Evolutionary conservation across 2,113 vertebrate species (phyloP), one percentile per base, ranked within the genome.

Genomic region (Capreolus pygargus): DNA sequence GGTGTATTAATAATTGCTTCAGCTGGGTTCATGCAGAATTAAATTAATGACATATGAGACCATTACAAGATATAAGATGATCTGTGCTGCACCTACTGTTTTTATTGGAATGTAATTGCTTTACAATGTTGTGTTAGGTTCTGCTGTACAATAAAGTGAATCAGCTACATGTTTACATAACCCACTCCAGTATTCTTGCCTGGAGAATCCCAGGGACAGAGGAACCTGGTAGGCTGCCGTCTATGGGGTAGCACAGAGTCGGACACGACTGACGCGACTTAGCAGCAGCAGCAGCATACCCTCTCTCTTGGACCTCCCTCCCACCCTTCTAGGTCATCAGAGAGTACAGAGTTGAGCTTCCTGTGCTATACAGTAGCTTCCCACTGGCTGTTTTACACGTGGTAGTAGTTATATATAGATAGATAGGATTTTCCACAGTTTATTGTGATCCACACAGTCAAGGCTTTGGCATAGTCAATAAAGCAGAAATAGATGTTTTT

Each of bases 251-350:
- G 47, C 47, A 50, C 33, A n/a, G 64, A 67, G 33, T 67, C 0
- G 4, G 64, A 67, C 64, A 19, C 1, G 0, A 19, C 16, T 67
- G 64, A n/a, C 0, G 7, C 0, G 2, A 67, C 61, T 67, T n/a
- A 67, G 64, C 64, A 67, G 64, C 64, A 64, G 61, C 16, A 67
- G 61, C 61, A n/a, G 16, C 21, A 74, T 25, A 25, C 21, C 70
- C 36, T 74, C 36, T 36, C 5, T 43, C 70, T 13, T 74, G 36
- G 11, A 43, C 21, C 70, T 43, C 70, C 36, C 11, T 74, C 21
- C 36, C 21, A 74, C 36, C 14, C 10, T 74, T 74, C 36, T 25
- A 14, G 11, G 70, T 74, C 70, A 74, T 74, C 36, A 43, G 36
- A 74, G 36, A 74, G 70, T 25, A 7, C 0, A 1, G 36, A 74